Percentiles rank a stretch among this genome's conserved stretches.
Evolutionary conservation across 1,140 invertebrate genomes (phyloP).

Genomic region (Epicauta chinensis): DNA sequence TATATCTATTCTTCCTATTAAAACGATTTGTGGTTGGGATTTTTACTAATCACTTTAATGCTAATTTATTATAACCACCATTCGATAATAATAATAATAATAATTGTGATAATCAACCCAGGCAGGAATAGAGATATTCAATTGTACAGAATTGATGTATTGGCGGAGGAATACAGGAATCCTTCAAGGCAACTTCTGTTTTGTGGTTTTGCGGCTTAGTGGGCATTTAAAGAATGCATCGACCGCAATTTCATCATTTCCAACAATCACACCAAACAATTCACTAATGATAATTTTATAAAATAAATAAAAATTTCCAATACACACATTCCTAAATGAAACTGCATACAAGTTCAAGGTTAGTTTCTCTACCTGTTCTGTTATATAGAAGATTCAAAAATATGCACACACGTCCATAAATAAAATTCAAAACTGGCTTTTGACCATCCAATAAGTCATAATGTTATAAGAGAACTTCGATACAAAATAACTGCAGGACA

Average conservation of each 20-base stretch:
- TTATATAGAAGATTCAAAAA: constrained; percentile 3
- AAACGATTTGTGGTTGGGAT: constrained; percentile 5
- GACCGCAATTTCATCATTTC: no score
- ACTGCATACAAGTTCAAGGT: constrained; percentile 14
- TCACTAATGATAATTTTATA: no score
- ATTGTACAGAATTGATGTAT: constrained; percentile 7
- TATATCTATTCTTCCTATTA: constrained; percentile 6
- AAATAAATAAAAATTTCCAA: no score
- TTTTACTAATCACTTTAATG: constrained; percentile 1
- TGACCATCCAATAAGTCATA: constrained; percentile 17
- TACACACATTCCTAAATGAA: background rate
- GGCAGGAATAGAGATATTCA: no score
- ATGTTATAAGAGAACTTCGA: constrained; percentile 12
- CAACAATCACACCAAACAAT: no score
- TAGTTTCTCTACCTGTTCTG: constrained; percentile 10
- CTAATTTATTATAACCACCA: constrained; percentile 6
- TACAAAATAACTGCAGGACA: constrained; percentile 6
- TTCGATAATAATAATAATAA: background rate
- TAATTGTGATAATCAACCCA: constrained; percentile 4
- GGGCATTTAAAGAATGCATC: no score
- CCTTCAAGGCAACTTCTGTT: no score
- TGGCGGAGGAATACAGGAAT: no score
- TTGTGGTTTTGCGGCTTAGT: no score
- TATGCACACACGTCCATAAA: constrained; percentile 12
- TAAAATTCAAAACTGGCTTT: constrained; percentile 17